These are phyloP conservation scores for Cosmia pyralina DNA, from an alignment of 2,888 invertebrate genomes.

Conservation along the genomic window DNA sequence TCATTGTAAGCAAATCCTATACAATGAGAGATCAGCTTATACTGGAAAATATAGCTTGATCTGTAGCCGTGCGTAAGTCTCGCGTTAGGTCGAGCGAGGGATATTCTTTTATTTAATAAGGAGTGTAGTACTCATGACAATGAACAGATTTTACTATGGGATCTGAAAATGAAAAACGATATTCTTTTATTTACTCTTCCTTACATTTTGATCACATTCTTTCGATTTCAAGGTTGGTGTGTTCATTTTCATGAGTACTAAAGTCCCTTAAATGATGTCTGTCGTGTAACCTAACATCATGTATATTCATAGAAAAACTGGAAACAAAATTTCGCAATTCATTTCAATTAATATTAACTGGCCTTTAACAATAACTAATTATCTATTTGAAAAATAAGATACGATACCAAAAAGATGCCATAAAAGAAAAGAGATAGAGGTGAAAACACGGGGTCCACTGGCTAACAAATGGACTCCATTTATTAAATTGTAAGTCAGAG, in stretches of 20 bases:
- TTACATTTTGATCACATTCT: neutral
- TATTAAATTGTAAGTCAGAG: constrained; percentile 82
- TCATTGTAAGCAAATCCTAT: too few species aligned
- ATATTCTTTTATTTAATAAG: neutral
- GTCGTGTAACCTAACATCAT: neutral
- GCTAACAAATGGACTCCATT: constrained; percentile 82
- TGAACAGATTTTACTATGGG: neutral
- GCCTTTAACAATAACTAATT: constrained; percentile 9
- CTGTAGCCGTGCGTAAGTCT: too few species aligned
- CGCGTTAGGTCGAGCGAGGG: neutral
- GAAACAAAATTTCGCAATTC: neutral
- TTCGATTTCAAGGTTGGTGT: neutral
- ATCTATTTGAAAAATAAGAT: neutral
- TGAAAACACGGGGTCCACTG: constrained; percentile 59
- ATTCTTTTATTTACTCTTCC: too few species aligned
- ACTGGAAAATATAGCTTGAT: too few species aligned
- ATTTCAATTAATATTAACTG: neutral
- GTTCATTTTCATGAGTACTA: neutral
- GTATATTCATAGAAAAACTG: neutral
- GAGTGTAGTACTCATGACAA: constrained; percentile 2
- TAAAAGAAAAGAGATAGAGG: constrained; percentile 30
- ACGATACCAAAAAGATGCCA: constrained; percentile 31
- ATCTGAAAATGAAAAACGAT: neutral
- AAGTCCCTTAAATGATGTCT: neutral
- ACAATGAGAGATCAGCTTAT: too few species aligned